These are phyloP conservation scores for Cichlasoma orientale DNA, from an alignment of 2,797 vertebrate genomes.

Conservation along the genomic window DNA sequence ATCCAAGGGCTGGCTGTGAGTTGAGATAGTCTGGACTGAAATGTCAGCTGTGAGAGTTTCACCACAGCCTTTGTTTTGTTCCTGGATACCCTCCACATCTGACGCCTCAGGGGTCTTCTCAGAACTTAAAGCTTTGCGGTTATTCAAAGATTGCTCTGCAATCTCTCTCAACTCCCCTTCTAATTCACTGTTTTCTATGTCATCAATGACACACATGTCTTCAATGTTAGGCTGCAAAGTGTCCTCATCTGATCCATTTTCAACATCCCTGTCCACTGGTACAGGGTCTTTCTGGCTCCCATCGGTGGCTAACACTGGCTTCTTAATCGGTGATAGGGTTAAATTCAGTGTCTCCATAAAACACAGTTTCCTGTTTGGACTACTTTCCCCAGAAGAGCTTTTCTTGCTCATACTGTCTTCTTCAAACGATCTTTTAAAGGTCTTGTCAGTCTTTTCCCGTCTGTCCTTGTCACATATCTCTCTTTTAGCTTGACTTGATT, in stretches of 20 bases:
- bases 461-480: constrained; percentile 15
- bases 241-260: constrained; percentile 13
- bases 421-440: constrained; percentile 31
- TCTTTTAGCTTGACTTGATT: constrained; percentile 67
- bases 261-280: background rate
- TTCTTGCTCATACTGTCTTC: constrained; percentile 41
- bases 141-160: background rate
- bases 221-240: constrained; percentile 51
- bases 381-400: constrained; percentile 66
- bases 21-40: constrained; percentile 21
- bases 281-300: background rate
- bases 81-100: background rate
- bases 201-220: constrained; percentile 76
- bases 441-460: background rate
- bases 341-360: constrained; percentile 98
- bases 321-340: constrained; percentile 95
- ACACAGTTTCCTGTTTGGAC: constrained; percentile 89
- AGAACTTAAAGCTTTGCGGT: background rate
- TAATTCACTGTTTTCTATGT: constrained; percentile 57
- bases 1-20: background rate
- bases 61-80: background rate
- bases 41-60: background rate
- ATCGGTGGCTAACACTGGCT: constrained; percentile 47
- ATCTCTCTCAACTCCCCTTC: constrained; percentile 14
- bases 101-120: background rate